A percentile compares a stretch with the other conserved stretches of the same genome.
phyloP scores from a whole-genome alignment of 2,113 vertebrate species.

The Elephas maximus region DNA sequence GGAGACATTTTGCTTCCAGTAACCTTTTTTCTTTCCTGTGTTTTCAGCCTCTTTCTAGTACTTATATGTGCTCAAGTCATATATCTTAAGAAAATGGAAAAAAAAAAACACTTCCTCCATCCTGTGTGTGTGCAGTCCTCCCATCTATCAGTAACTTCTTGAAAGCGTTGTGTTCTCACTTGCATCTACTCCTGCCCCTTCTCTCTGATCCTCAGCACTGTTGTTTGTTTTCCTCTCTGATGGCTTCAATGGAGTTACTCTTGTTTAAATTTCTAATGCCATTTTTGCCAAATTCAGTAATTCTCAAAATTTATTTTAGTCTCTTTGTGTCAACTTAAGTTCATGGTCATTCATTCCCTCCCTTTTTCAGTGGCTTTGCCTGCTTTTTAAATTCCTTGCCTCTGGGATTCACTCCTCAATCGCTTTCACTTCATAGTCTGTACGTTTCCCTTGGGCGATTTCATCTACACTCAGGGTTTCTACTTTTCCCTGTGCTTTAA shows the following conservation, averaged over 20 bases:
- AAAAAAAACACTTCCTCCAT: not conserved
- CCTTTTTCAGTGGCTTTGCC: not conserved
- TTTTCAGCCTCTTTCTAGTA: not conserved
- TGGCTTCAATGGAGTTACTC: not conserved
- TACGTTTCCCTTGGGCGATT: not conserved
- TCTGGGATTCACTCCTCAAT: not conserved
- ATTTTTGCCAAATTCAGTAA: not conserved
- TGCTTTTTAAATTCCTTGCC: not conserved
- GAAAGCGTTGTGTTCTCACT: not conserved
- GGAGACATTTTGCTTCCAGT: not conserved
- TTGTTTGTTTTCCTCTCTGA: not conserved
- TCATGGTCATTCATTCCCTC: not conserved
- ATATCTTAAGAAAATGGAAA: slow-evolving; percentile 13
- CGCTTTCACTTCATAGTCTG: not conserved
- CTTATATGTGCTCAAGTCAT: not conserved
- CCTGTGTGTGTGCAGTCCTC: not conserved
- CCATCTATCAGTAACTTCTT: not conserved
- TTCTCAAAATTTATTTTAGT: not conserved
- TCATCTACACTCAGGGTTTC: not conserved
- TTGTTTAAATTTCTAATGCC: not conserved
- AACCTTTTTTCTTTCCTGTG: not conserved
- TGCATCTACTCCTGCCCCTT: not conserved
- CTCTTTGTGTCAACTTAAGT: not conserved
- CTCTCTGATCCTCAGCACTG: not conserved
- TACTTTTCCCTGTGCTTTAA: not conserved